A percentile compares a stretch with the other conserved stretches of the same genome.
phyloP scores from a whole-genome alignment of 2,797 vertebrate genomes.

The Erpetoichthys calabaricus region DNA sequence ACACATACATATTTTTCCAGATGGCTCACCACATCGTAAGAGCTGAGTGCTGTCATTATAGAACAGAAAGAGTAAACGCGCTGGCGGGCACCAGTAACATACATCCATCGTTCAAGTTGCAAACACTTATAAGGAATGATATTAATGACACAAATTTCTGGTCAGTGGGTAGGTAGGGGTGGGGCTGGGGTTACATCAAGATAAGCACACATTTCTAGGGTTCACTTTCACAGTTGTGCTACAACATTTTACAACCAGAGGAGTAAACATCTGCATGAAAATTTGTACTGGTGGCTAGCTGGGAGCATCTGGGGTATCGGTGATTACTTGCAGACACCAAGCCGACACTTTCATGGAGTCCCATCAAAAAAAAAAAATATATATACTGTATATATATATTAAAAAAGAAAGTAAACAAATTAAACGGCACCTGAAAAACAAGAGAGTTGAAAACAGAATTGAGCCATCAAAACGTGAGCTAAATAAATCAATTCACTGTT shows the following conservation, averaged over 20 bases:
- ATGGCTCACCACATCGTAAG: constrained; percentile 56
- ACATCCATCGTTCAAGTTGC: constrained; percentile 73
- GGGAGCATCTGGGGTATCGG: constrained; percentile 52
- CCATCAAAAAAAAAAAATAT: constrained; percentile 55
- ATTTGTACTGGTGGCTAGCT: constrained; percentile 67
- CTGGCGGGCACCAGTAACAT: constrained; percentile 63
- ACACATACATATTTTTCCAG: constrained; percentile 62
- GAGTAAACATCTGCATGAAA: constrained; percentile 48
- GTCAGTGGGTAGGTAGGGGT: constrained; percentile 51
- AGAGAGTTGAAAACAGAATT: background rate
- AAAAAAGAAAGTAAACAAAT: constrained; percentile 20
- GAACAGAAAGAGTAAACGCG: constrained; percentile 56
- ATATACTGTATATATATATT: too few species aligned
- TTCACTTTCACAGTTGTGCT: constrained; percentile 95
- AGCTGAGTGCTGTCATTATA: constrained; percentile 44
- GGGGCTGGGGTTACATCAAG: constrained; percentile 53
- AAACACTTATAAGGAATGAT: constrained; percentile 62
- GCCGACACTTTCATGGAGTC: constrained; percentile 53
- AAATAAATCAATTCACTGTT: too few species aligned
- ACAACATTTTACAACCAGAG: constrained; percentile 70
- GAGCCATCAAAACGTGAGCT: too few species aligned
- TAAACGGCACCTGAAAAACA: fast-evolving
- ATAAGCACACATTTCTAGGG: constrained; percentile 78
- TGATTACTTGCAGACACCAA: constrained; percentile 43
- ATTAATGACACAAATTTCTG: constrained; percentile 60